A percentile compares a stretch with the other conserved stretches of the same genome.
phyloP scores from a whole-genome alignment of 2,113 vertebrate species.

The Himantopus leucocephalus region DNA sequence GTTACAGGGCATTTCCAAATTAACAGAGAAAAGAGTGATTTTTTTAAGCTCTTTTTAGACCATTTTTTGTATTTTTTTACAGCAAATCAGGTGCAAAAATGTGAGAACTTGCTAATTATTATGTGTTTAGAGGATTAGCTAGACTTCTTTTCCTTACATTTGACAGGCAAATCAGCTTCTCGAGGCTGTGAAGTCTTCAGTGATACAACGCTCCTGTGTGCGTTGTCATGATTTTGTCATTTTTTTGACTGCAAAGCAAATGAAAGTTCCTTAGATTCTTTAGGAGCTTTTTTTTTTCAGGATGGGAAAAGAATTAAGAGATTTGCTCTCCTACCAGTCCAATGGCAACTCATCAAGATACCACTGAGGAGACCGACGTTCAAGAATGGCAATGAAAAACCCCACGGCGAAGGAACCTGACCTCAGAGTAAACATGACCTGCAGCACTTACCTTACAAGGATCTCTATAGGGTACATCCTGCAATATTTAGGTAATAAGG shows the following conservation, averaged over 20 bases:
- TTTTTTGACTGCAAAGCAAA: background rate
- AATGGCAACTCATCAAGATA: background rate
- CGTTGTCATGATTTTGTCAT: background rate
- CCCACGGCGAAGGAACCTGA: background rate
- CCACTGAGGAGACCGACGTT: background rate
- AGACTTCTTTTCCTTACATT: background rate
- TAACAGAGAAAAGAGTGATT: background rate
- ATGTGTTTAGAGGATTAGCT: background rate
- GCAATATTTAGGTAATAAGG: background rate
- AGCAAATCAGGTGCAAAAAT: background rate
- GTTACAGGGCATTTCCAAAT: background rate
- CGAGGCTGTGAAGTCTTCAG: background rate
- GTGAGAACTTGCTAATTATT: conserved; percentile 14
- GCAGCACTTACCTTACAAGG: background rate
- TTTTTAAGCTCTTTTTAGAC: background rate
- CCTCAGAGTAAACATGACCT: background rate
- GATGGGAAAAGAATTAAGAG: background rate
- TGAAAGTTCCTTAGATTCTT: background rate
- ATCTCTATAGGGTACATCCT: background rate
- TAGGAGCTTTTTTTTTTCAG: background rate
- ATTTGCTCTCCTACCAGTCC: background rate
- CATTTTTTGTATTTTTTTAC: background rate
- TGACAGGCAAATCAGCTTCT: conserved; percentile 10
- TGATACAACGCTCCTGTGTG: background rate
- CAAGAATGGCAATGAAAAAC: background rate